A percentile compares a stretch with the other conserved stretches of the same genome.
These are phyloP conservation scores for Epistrophe grossulariae DNA, from an alignment of 2,888 invertebrate genomes.

Conservation along the genomic window DNA sequence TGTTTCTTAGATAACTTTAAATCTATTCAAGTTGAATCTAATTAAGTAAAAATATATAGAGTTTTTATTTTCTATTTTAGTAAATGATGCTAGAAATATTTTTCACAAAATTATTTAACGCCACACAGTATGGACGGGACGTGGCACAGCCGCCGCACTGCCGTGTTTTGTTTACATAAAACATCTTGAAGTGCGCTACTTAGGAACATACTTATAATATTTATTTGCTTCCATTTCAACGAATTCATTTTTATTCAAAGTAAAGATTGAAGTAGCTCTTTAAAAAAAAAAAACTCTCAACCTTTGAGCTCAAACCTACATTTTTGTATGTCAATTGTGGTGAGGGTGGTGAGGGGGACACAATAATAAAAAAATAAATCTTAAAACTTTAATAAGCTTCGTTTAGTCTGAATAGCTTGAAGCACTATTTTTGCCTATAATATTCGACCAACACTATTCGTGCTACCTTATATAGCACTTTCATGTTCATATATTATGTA, in stretches of 20 bases:
- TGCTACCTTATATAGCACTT: slow-evolving; percentile 44
- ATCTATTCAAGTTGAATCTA: slow-evolving; percentile 63
- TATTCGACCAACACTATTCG: slow-evolving; percentile 12
- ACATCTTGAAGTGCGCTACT: slow-evolving; percentile 42
- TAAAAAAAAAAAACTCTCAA: slow-evolving; percentile 19
- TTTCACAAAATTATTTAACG: slow-evolving; percentile 8
- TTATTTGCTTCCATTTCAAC: slow-evolving; percentile 27
- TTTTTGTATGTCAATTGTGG: not conserved
- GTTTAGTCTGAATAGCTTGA: slow-evolving; percentile 52
- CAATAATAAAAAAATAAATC: not conserved
- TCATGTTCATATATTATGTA: slow-evolving; percentile 4
- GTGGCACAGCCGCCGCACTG: no score
- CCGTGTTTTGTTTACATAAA: slow-evolving; percentile 17
- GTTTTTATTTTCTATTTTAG: slow-evolving; percentile 62
- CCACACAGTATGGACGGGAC: not conserved
- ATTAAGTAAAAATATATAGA: slow-evolving; percentile 55
- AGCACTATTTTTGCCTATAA: not conserved
- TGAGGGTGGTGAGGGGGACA: not conserved
- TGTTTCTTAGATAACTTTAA: slow-evolving; percentile 55
- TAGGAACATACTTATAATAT: not conserved
- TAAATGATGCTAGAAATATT: slow-evolving; percentile 65
- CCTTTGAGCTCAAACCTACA: slow-evolving; percentile 51
- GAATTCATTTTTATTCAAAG: slow-evolving; percentile 33
- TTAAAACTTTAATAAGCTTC: slow-evolving; percentile 54
- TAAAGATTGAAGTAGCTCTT: not conserved